Conservation (phyloP, 37 sponge, comb jelly and placozoan species). For the Ephydatia muelleri region DNA sequence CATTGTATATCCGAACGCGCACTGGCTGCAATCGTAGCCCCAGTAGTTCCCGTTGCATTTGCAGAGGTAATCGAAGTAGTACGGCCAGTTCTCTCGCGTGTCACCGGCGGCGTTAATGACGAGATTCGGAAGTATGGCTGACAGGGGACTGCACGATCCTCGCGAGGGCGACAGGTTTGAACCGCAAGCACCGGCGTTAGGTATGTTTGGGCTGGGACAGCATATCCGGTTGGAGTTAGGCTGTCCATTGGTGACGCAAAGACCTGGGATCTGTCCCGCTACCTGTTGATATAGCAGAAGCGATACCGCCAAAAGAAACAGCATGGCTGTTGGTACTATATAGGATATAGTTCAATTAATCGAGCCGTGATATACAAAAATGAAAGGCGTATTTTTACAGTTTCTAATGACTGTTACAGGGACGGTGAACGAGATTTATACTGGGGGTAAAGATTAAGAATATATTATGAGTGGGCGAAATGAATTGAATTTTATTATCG, state of each 20-base stretch:
- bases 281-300: background rate
- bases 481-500: too few relatives aligned
- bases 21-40: slow-evolving; percentile 56
- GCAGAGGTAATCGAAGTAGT: slow-evolving; percentile 48
- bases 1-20: slow-evolving; percentile 44
- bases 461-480: too few relatives aligned
- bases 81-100: slow-evolving; percentile 48
- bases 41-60: slow-evolving; percentile 57
- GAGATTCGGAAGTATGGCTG: background rate
- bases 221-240: background rate
- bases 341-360: too few relatives aligned
- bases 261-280: background rate
- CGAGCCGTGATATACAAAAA: too few relatives aligned
- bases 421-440: too few relatives aligned
- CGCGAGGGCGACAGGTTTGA: background rate
- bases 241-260: background rate
- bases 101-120: background rate
- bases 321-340: background rate
- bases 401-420: too few relatives aligned
- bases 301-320: background rate
- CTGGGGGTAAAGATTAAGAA: too few relatives aligned
- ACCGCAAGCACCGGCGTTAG: background rate
- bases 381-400: too few relatives aligned
- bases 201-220: background rate
- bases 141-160: background rate